phyloP scores from a whole-genome alignment of 2,888 invertebrate species.

The Trachelus tabidus region DNA sequence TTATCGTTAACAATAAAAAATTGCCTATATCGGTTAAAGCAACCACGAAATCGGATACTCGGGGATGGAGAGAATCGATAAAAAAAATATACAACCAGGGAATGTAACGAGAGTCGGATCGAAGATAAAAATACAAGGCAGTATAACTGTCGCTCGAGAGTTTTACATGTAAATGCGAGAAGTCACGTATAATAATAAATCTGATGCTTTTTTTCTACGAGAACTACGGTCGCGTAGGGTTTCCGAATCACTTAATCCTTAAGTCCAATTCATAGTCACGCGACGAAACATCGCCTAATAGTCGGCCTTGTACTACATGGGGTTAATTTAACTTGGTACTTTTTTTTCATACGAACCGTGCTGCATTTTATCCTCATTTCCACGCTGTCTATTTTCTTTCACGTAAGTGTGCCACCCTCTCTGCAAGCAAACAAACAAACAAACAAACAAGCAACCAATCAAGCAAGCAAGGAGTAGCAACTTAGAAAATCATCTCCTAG shows the following conservation, averaged over 20 bases:
- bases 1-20: too few relatives aligned
- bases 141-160: too few relatives aligned
- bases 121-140: too few relatives aligned
- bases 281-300: neutral
- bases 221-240: too few relatives aligned
- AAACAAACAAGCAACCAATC: slow-evolving; percentile 1
- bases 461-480: slow-evolving; percentile 32
- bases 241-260: neutral
- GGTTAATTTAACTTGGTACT: slow-evolving; percentile 56
- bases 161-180: too few relatives aligned
- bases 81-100: too few relatives aligned
- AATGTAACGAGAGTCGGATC: too few relatives aligned
- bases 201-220: too few relatives aligned
- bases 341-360: slow-evolving; percentile 62
- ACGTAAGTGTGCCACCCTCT: slow-evolving; percentile 62
- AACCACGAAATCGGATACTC: too few relatives aligned
- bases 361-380: slow-evolving; percentile 65
- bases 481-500: slow-evolving; percentile 28
- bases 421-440: slow-evolving; percentile 9
- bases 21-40: too few relatives aligned
- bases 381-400: slow-evolving; percentile 62
- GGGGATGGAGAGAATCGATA: too few relatives aligned
- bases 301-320: slow-evolving; percentile 22
- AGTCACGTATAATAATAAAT: too few relatives aligned
- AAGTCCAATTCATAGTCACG: neutral